phyloP scores from a whole-genome alignment of 2,797 vertebrate genomes.

The Hippoglossus hippoglossus region DNA sequence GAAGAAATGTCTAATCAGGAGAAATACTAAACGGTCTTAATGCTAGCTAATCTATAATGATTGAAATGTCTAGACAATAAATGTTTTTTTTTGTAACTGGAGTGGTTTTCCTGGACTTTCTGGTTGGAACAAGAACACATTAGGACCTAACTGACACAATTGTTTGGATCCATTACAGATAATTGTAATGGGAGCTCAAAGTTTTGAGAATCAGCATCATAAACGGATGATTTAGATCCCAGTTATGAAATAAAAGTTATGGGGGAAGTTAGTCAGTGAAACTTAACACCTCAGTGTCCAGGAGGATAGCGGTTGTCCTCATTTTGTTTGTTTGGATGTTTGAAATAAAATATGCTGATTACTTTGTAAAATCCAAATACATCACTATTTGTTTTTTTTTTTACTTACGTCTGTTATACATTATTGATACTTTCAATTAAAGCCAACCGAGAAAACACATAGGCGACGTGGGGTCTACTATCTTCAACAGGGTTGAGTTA shows the following conservation, averaged over 20 bases:
- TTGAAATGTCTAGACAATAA: slow-evolving; percentile 82
- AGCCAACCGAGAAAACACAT: too few species aligned
- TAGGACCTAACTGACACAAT: background rate
- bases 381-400: too few species aligned
- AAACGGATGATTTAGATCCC: background rate
- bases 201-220: background rate
- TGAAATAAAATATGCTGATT: too few species aligned
- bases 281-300: too few species aligned
- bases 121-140: slow-evolving; percentile 13
- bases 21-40: slow-evolving; percentile 82
- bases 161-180: background rate
- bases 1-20: slow-evolving; percentile 74
- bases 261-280: too few species aligned
- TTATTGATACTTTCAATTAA: too few species aligned
- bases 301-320: too few species aligned
- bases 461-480: too few species aligned
- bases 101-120: slow-evolving; percentile 35
- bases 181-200: background rate
- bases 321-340: too few species aligned
- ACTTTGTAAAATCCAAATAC: too few species aligned
- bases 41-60: slow-evolving; percentile 80
- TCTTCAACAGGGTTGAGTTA: too few species aligned
- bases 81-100: slow-evolving; percentile 70
- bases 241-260: background rate
- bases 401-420: too few species aligned